These are phyloP conservation scores for Cuculus canorus DNA, from an alignment of 2,797 vertebrate genomes.

Conservation along the genomic window DNA sequence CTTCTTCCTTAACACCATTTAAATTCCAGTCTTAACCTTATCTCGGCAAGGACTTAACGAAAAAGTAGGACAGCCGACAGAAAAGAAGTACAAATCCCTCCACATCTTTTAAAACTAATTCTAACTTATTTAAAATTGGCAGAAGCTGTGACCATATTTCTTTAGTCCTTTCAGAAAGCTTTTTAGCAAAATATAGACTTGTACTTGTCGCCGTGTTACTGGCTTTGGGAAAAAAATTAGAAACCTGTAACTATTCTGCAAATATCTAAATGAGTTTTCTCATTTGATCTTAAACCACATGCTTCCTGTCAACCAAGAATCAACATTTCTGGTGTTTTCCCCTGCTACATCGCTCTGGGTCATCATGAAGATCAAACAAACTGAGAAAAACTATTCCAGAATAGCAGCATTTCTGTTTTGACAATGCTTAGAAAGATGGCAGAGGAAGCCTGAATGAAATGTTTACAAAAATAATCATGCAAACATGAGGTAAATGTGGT, in stretches of 20 bases:
- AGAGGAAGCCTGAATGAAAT: slow-evolving; percentile 37
- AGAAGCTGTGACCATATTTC: background rate
- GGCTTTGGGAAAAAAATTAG: background rate
- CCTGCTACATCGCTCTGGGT: background rate
- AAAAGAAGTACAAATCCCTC: background rate
- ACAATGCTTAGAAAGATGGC: slow-evolving; percentile 30
- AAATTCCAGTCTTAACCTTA: slow-evolving; percentile 50
- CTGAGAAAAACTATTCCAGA: slow-evolving; percentile 6
- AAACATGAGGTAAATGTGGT: slow-evolving; percentile 42
- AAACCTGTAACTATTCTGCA: slow-evolving; percentile 12
- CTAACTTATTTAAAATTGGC: background rate
- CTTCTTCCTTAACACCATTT: slow-evolving; percentile 38
- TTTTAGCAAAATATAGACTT: background rate
- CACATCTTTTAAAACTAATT: background rate
- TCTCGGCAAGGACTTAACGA: background rate
- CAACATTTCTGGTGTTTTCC: background rate
- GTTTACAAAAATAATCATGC: slow-evolving; percentile 41
- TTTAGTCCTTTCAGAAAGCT: background rate
- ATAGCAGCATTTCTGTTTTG: background rate
- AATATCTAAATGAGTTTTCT: background rate
- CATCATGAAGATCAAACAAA: background rate
- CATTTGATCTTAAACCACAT: background rate
- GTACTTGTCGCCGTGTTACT: background rate
- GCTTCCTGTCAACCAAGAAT: background rate
- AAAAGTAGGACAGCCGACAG: slow-evolving; percentile 39